Percentiles rank a stretch among this genome's conserved stretches.
Evolutionary conservation across 1,140 invertebrate species (phyloP).

Genomic region (Aphaenogaster rudis): DNA sequence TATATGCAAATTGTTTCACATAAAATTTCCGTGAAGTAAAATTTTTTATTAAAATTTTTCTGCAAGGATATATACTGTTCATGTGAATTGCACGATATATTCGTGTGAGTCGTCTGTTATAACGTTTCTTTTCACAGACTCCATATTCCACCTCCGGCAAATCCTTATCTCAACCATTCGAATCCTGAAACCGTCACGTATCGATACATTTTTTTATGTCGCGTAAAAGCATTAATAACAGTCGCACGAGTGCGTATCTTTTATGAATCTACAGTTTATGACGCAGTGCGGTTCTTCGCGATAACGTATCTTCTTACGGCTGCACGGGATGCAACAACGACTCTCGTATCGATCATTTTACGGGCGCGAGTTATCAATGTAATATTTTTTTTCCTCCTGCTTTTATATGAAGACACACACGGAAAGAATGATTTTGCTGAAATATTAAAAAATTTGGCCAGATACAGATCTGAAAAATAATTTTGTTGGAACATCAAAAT

Average conservation of each 20-base stretch:
- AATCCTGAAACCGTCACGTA: neutral
- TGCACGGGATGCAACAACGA: neutral
- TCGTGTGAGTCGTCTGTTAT: neutral
- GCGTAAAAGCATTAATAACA: conserved; percentile 19
- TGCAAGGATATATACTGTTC: neutral
- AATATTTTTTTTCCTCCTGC: neutral
- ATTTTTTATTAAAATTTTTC: neutral
- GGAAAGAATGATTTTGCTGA: no score
- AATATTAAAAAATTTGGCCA: no score
- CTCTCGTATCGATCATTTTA: conserved; percentile 30
- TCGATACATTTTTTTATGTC: neutral
- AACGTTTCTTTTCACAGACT: neutral
- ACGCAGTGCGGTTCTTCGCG: neutral
- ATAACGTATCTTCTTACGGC: conserved; percentile 7
- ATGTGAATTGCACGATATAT: neutral
- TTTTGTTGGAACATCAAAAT: no score
- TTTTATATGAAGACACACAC: conserved; percentile 6
- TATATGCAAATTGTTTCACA: neutral
- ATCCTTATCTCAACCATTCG: neutral
- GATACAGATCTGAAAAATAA: no score
- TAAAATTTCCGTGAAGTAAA: neutral
- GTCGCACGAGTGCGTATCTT: neutral
- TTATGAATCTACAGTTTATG: conserved; percentile 24
- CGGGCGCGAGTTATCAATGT: neutral
- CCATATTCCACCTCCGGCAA: neutral